Conservation (phyloP, 2,113 vertebrate genomes). For the Grammomys surdaster region DNA sequence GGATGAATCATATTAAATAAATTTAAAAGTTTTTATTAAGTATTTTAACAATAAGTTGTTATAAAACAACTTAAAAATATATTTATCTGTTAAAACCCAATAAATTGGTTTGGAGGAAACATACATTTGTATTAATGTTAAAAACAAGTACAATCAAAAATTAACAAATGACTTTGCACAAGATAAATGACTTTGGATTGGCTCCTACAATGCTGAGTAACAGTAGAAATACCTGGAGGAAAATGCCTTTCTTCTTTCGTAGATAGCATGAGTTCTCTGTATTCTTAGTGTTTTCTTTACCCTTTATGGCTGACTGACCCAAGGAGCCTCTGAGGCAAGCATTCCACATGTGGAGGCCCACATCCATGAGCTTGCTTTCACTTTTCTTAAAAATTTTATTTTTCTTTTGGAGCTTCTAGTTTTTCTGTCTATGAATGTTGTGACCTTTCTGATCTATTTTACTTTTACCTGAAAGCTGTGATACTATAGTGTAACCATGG, state of each 20-base stretch:
- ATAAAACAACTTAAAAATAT: not conserved
- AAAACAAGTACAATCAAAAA: not conserved
- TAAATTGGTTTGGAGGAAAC: not conserved
- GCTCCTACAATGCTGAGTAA: not conserved
- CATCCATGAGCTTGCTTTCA: not conserved
- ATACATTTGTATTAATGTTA: not conserved
- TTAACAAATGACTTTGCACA: not conserved
- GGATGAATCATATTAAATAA: not conserved
- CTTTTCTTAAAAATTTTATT: not conserved
- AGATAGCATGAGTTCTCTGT: not conserved
- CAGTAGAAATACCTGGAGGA: not conserved
- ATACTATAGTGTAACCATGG: not conserved
- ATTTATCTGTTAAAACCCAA: not conserved
- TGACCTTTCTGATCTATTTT: not conserved
- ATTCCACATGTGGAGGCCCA: not conserved
- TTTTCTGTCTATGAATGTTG: not conserved
- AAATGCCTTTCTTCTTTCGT: not conserved
- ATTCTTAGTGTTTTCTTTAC: not conserved
- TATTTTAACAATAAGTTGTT: not conserved
- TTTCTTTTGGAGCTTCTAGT: not conserved
- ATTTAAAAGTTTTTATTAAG: not conserved
- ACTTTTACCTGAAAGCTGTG: not conserved
- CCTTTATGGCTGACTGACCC: not conserved
- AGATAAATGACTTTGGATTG: not conserved
- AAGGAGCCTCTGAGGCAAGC: not conserved